Evolutionary conservation across 2,797 vertebrate genomes (phyloP), one percentile per base, ranked within the genome.

Genomic region (Neoniphon sammara): DNA sequence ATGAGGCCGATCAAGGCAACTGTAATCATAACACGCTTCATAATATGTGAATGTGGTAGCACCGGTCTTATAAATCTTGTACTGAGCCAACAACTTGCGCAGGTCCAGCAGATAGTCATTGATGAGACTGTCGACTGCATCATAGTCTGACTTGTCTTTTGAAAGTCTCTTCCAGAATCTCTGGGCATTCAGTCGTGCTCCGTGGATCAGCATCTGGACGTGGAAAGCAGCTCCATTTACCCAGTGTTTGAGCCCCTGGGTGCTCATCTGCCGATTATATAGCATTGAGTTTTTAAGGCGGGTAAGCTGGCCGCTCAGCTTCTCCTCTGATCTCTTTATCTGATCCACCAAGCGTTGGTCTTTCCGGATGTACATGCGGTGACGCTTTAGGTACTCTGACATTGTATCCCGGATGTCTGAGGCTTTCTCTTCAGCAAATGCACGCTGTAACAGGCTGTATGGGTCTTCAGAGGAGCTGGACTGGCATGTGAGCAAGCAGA

Each of bases 331-430:
- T 18, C n/a, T 61, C 8, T 0, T 2, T 8, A 71, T 5, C 4
- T 80, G 66, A 17, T 3, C 0, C 1, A 0, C 2, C 15, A 69
- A 4, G 7, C 10, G 27, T 10, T 14, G 10, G 0, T 66, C 5
- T 1, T 73, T 1, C 0, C 27, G 54, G 0, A 73, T 9, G 30
- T 7, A 73, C 0, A 7, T 66, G 0, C 0, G 2, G 57, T 76
- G 59, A 12, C 68, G 72, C 4, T 0, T 76, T 56, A 79, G 1
- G 18, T 49, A 76, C 46, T 73, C 50, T 0, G 30, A 7, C 65
- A 76, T 34, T 0, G 77, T 80, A 68, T 83, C 77, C 7, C 73
- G 56, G 46, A 83, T 73, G 4, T 21, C 7, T 5, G 73, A 77
- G 12, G 47, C 72, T 30, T 75, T 78, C 59, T 78, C 67, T 53